Base-by-base conservation (phyloP, 1,140 invertebrate species). In the Amyelois transitella region DNA sequence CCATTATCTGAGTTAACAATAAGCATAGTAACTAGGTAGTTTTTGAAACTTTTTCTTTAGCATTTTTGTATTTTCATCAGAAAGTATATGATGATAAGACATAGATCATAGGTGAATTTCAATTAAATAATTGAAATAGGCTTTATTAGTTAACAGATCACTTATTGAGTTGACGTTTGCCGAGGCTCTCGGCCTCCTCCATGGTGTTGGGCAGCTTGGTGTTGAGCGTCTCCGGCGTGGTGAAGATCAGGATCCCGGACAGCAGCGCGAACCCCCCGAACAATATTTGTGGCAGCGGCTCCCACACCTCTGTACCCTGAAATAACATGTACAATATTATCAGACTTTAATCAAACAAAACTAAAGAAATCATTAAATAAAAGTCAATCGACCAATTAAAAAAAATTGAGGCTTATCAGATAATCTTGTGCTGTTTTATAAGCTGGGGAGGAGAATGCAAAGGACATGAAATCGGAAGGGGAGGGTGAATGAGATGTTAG, bases 161-260 rank as follows among this genome's bases (percentile, higher is more conserved):
- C 6, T 14, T 5, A 12, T 21, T 8, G 8, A 48, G 22, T n/a
- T 45, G 44, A 0, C 28, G 18, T 2, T 6, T 60, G 52, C 58
- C 52, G 43, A 75, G 51, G 14, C 60, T 85, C 74, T 92, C 91
- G 5, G 92, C 93, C 52, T 94, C 92, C 63, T 90, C 87, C 12
- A 94, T 82, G 1, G 93, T 93, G 74, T 94, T 92, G 0, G 92
- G 92, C 38, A 94, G 76, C 62, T 90, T 91, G 17, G 38, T 43
- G 45, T 18, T 18, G n/a, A 58, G 51, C 14, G 93, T 94, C 86
- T 94, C 94, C 0, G 93, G 94, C 48, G 93, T 91, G 6, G 89
- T 69, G 43, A 94, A 78, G 4, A 91, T 88, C 24, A 93, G 66
- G 1, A 90, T 6, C 0, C 90, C 91, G 2, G 93, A 91, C 1